phyloP scores from a whole-genome alignment of 2,888 invertebrate genomes.

The Diaprepes abbreviatus region DNA sequence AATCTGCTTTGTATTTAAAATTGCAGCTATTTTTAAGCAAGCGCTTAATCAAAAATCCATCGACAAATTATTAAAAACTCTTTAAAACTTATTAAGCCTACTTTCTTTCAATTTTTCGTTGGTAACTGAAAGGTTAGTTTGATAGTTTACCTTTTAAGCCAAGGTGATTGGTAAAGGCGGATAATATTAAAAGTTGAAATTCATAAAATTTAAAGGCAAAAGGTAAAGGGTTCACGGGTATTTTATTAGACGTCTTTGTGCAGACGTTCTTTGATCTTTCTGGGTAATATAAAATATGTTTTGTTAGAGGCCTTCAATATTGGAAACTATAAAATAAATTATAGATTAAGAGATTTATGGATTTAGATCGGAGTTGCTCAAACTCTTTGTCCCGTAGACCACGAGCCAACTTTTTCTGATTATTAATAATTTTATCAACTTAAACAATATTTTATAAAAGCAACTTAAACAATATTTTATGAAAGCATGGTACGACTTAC shows the following conservation, averaged over 20 bases:
- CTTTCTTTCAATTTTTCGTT: conserved; percentile 9
- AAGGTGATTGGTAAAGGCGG: conserved; percentile 2
- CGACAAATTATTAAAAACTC: conserved; percentile 6
- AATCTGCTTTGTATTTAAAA: too few relatives aligned
- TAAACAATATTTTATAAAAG: too few relatives aligned
- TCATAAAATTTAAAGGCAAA: conserved; percentile 3
- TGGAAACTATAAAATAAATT: too few relatives aligned
- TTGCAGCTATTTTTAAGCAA: background rate
- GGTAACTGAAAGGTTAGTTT: conserved; percentile 2
- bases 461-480: too few relatives aligned
- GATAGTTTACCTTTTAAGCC: background rate
- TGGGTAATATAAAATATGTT: background rate
- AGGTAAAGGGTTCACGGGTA: background rate
- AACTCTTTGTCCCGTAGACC: too few relatives aligned
- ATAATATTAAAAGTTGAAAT: background rate
- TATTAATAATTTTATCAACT: too few relatives aligned
- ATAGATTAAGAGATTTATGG: too few relatives aligned
- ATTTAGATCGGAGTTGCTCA: too few relatives aligned
- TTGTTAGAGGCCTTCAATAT: background rate
- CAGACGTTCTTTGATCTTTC: conserved; percentile 4
- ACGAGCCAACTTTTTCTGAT: too few relatives aligned
- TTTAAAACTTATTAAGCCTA: background rate
- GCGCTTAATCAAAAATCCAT: background rate
- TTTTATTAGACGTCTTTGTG: background rate
- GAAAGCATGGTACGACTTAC: too few relatives aligned